Percentiles rank a stretch among this genome's conserved stretches.
Conservation (phyloP, 2,797 vertebrate species). For the Coluber constrictor region DNA sequence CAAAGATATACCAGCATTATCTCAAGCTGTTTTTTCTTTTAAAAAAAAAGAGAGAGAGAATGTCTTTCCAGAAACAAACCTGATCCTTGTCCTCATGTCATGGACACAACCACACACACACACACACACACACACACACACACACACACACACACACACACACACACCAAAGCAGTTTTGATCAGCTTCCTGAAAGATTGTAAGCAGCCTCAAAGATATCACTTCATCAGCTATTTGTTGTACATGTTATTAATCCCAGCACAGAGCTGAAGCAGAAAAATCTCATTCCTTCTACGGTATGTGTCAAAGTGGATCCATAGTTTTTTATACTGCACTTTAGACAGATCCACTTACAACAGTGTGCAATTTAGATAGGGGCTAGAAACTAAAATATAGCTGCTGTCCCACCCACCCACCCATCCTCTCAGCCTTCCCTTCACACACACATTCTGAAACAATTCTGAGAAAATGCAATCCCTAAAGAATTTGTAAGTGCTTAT, state of each 20-base stretch:
- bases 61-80: slow-evolving; percentile 36
- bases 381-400: slow-evolving; percentile 38
- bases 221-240: slow-evolving; percentile 48
- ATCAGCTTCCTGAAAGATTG: slow-evolving; percentile 42
- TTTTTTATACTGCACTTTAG: slow-evolving; percentile 49
- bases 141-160: neutral
- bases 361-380: slow-evolving; percentile 19
- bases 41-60: neutral
- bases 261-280: slow-evolving; percentile 48
- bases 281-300: slow-evolving; percentile 38
- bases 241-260: slow-evolving; percentile 57
- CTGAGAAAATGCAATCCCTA: slow-evolving; percentile 26
- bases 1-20: slow-evolving; percentile 57
- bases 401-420: too few species aligned
- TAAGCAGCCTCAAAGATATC: slow-evolving; percentile 55
- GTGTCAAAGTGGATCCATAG: slow-evolving; percentile 42
- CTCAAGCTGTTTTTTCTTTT: slow-evolving; percentile 44
- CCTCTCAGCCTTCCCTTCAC: neutral
- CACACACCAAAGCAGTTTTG: slow-evolving; percentile 26
- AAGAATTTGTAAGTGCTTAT: slow-evolving; percentile 20
- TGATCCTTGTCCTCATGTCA: neutral
- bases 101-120: neutral
- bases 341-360: slow-evolving; percentile 37
- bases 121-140: neutral
- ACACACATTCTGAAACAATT: slow-evolving; percentile 22